Conservation (phyloP, 2,888 invertebrate genomes). For the Trichogramma evanescens region DNA sequence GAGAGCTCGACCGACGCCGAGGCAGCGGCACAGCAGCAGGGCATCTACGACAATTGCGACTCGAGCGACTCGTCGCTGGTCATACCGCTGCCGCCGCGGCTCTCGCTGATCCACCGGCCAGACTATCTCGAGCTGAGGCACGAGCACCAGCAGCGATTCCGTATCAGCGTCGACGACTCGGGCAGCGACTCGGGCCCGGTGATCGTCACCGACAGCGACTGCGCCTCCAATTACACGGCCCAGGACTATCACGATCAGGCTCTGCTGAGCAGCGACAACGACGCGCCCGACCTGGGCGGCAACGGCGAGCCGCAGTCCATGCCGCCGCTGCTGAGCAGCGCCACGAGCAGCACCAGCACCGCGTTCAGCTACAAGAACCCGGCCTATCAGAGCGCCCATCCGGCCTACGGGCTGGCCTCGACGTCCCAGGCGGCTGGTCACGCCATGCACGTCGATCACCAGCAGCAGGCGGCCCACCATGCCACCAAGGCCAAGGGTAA, state of each 20-base stretch:
- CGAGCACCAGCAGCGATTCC: conserved; percentile 63
- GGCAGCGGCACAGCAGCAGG: neutral
- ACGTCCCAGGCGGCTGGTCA: conserved; percentile 16
- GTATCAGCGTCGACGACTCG: conserved; percentile 49
- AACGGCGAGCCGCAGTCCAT: conserved; percentile 54
- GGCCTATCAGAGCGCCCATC: conserved; percentile 68
- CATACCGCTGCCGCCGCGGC: neutral
- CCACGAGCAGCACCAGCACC: conserved; percentile 36
- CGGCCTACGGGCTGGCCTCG: conserved; percentile 41
- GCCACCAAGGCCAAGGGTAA: conserved; percentile 28
- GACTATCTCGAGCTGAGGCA: conserved; percentile 61
- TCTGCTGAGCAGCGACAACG: conserved; percentile 37
- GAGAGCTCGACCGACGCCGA: neutral
- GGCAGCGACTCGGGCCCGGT: conserved; percentile 49
- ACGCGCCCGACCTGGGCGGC: conserved; percentile 44
- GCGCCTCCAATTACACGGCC: conserved; percentile 47
- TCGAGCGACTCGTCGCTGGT: conserved; percentile 41
- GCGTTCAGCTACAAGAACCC: conserved; percentile 68
- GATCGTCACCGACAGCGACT: conserved; percentile 50
- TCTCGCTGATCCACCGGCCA: conserved; percentile 48
- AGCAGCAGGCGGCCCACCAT: conserved; percentile 14
- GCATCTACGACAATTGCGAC: conserved; percentile 37
- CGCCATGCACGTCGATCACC: neutral
- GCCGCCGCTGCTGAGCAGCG: conserved; percentile 50
- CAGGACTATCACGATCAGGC: conserved; percentile 42